Base-by-base conservation (phyloP, 2,888 invertebrate genomes). In the Dicycla oo region DNA sequence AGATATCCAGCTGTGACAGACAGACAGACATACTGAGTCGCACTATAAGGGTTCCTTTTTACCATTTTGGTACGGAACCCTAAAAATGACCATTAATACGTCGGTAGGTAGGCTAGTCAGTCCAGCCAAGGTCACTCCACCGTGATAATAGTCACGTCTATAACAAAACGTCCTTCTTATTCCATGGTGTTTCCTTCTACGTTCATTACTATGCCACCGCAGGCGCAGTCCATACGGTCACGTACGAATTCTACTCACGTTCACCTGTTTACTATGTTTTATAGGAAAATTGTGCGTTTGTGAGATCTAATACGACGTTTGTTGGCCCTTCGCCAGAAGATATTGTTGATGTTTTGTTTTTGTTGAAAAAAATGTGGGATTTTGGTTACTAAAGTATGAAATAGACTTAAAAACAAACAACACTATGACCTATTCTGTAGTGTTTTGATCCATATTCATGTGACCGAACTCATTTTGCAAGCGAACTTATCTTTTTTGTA, bases 171-270 rank as follows among this genome's bases (percentile, higher is more conserved):
- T 78, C 78, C 82, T 81, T 85, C 73, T 77, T 47, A 30, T 38
- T 47, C 73, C 63, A 76, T 75, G 65, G 73, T 63, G 83, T 84
- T 82, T 85, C 80, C 80, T 80, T 79, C 73, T 77, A 75, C 30
- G 62, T 69, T 77, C 73, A 84, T 84, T 84, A 70, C 34, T 73
- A 84, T 84, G 74, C 80, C 54, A 1, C 8, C 47, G 62, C 72
- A 56, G 73, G 23, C 73, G 63, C 73, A 40, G 62, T 6, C 26
- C 58, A 60, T 58, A 40, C 67, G 68, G 47, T 51, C 71, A 76
- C 69, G 73, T 83, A 73, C 58, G 13, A 43, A 84, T 81, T 81
- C 83, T 20, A 10, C 65, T 66, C 84, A 85, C 85, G 83, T 83
- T 54, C 56, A 51, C 64, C 40, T 79, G 70, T 84, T 80, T 80